Evolutionary conservation across 2,888 invertebrate genomes (phyloP).

Genomic region (Tholera decimalis): DNA sequence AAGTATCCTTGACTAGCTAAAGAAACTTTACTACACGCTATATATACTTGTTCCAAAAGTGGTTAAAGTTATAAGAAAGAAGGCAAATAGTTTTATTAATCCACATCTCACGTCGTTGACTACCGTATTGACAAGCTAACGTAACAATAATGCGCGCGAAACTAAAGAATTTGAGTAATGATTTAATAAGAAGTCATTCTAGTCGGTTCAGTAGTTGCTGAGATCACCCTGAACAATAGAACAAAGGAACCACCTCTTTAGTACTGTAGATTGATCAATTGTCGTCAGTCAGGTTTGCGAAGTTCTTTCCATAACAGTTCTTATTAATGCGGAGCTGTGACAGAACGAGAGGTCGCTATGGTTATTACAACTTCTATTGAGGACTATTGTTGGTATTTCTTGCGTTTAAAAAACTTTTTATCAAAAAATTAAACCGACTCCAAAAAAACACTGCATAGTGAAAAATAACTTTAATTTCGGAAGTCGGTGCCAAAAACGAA

Average conservation of each 20-base stretch:
- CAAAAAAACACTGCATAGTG: too few relatives aligned
- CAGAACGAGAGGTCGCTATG: slow-evolving; percentile 39
- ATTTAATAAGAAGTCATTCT: slow-evolving; percentile 45
- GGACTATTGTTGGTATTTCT: slow-evolving; percentile 36
- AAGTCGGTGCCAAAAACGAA: too few relatives aligned
- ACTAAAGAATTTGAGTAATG: slow-evolving; percentile 40
- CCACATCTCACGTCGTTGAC: slow-evolving; percentile 7
- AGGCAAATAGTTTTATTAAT: slow-evolving; percentile 12
- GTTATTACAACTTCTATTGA: slow-evolving; percentile 41
- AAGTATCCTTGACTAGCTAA: background rate
- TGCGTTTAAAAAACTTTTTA: too few relatives aligned
- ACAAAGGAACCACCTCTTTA: slow-evolving; percentile 62
- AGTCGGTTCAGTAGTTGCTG: slow-evolving; percentile 54
- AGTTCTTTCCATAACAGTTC: slow-evolving; percentile 60
- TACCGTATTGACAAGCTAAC: slow-evolving; percentile 30
- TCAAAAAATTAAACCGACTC: too few relatives aligned
- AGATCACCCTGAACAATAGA: slow-evolving; percentile 63
- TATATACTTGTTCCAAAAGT: slow-evolving; percentile 9
- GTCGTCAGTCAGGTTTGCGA: slow-evolving; percentile 61
- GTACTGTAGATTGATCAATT: slow-evolving; percentile 62
- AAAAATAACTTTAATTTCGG: too few relatives aligned
- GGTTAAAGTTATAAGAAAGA: slow-evolving; percentile 1
- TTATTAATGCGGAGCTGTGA: slow-evolving; percentile 38
- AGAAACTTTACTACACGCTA: slow-evolving; percentile 7
- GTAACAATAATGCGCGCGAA: slow-evolving; percentile 16